Evolutionary conservation across 2,888 invertebrate genomes (phyloP).

Genomic region (Netelia inedita): DNA sequence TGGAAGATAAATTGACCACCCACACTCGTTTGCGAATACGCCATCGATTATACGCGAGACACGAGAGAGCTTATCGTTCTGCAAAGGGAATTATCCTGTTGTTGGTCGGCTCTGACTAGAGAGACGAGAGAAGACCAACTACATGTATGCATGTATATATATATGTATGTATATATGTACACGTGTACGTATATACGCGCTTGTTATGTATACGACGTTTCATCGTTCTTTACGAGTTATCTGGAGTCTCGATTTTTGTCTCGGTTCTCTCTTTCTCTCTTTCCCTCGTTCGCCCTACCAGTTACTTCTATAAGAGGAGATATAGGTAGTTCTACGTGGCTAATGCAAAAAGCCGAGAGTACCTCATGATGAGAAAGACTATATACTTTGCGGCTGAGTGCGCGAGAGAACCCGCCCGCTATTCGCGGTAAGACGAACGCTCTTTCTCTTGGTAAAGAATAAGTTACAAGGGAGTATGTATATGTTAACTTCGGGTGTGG

Average conservation of each 20-base stretch:
- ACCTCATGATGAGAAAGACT: slow-evolving; percentile 21
- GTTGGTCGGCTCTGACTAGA: slow-evolving; percentile 40
- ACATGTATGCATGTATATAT: slow-evolving; percentile 8
- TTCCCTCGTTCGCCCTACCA: background rate
- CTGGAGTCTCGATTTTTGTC: slow-evolving; percentile 36
- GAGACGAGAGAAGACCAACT: slow-evolving; percentile 39
- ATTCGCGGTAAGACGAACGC: slow-evolving; percentile 52
- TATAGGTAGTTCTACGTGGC: slow-evolving; percentile 30
- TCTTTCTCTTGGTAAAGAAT: slow-evolving; percentile 21
- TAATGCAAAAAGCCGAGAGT: slow-evolving; percentile 36
- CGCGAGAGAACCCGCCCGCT: slow-evolving; percentile 43
- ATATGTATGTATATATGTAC: slow-evolving; percentile 11
- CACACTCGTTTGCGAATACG: slow-evolving; percentile 58
- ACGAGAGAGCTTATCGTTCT: slow-evolving; percentile 48
- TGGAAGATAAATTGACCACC: slow-evolving; percentile 67
- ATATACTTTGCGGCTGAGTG: slow-evolving; percentile 39
- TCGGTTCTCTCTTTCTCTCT: slow-evolving; percentile 5
- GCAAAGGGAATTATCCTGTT: slow-evolving; percentile 64
- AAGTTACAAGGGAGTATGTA: slow-evolving; percentile 49
- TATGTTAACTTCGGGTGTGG: slow-evolving; percentile 74
- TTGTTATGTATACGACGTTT: slow-evolving; percentile 22
- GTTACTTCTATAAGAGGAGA: slow-evolving; percentile 12
- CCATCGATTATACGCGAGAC: slow-evolving; percentile 63
- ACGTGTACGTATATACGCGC: slow-evolving; percentile 9
- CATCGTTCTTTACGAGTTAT: slow-evolving; percentile 61